Conservation (phyloP, 1,140 invertebrate genomes). For the Galleria mellonella region DNA sequence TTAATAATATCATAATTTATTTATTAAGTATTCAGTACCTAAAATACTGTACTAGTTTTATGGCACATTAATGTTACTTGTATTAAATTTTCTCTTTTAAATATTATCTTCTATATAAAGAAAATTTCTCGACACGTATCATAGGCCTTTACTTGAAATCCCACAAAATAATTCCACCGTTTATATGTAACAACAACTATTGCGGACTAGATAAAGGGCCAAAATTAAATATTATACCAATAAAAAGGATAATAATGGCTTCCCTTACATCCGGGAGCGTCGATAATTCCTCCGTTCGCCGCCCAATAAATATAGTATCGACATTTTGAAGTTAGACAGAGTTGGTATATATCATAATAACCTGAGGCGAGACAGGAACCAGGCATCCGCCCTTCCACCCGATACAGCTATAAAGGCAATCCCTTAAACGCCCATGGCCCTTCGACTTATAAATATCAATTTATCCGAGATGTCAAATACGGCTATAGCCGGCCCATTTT, state of each 20-base stretch:
- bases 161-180: conserved; percentile 43
- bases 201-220: conserved; percentile 45
- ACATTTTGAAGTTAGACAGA: conserved; percentile 62
- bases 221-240: conserved; percentile 75
- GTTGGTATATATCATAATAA: conserved; percentile 68
- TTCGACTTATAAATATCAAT: conserved; percentile 72
- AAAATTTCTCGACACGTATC: too few relatives aligned
- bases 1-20: too few relatives aligned
- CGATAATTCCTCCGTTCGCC: conserved; percentile 56
- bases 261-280: conserved; percentile 50
- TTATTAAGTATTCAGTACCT: too few relatives aligned
- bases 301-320: conserved; percentile 68
- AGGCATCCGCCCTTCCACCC: conserved; percentile 35
- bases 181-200: conserved; percentile 50
- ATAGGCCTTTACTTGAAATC: too few relatives aligned
- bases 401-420: conserved; percentile 67
- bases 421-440: conserved; percentile 64
- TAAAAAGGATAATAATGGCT: conserved; percentile 70
- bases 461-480: conserved; percentile 66
- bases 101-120: too few relatives aligned
- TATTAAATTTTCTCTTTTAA: too few relatives aligned
- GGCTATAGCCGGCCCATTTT: conserved; percentile 51
- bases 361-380: conserved; percentile 58
- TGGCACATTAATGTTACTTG: too few relatives aligned
- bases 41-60: too few relatives aligned